Conservation (phyloP, 2,113 vertebrate genomes). For the Amblyopsis rosae region DNA sequence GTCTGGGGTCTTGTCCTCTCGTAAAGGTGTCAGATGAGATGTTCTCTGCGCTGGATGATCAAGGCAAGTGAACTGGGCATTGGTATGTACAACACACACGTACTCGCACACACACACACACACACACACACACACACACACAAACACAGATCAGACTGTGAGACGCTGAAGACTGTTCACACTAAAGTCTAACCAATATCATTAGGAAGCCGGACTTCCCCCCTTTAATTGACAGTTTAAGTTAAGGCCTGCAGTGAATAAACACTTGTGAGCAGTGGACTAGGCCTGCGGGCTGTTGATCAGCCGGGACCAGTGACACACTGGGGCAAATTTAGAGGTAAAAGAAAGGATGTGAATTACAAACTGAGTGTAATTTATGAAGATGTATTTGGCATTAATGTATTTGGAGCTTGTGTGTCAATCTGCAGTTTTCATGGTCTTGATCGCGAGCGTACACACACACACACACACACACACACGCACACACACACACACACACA, state of each 20-base stretch:
- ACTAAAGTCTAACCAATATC: constrained; percentile 53
- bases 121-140: constrained; percentile 15
- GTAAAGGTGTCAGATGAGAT: constrained; percentile 77
- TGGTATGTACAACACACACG: constrained; percentile 1
- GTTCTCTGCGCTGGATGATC: constrained; percentile 68
- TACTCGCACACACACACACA: constrained; percentile 7
- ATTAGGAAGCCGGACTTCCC: constrained; percentile 63
- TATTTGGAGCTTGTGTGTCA: too few relatives aligned
- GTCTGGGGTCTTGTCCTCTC: constrained; percentile 69
- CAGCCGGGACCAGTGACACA: constrained; percentile 24
- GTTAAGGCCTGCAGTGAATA: constrained; percentile 66
- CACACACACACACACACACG: constrained; percentile 8
- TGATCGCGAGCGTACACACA: not conserved
- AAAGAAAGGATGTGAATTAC: constrained; percentile 27
- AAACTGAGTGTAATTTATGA: constrained; percentile 14
- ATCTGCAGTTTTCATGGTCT: too few relatives aligned
- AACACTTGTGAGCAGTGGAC: constrained; percentile 55
- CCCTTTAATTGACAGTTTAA: constrained; percentile 69
- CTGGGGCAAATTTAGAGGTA: constrained; percentile 28
- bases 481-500: not conserved
- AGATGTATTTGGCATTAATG: not conserved
- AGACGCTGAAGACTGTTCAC: constrained; percentile 60
- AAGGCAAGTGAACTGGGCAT: constrained; percentile 52
- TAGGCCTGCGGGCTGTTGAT: constrained; percentile 54
- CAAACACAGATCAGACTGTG: constrained; percentile 34